Conservation (phyloP, 2,888 invertebrate species). For the Microdon myrmicae region DNA sequence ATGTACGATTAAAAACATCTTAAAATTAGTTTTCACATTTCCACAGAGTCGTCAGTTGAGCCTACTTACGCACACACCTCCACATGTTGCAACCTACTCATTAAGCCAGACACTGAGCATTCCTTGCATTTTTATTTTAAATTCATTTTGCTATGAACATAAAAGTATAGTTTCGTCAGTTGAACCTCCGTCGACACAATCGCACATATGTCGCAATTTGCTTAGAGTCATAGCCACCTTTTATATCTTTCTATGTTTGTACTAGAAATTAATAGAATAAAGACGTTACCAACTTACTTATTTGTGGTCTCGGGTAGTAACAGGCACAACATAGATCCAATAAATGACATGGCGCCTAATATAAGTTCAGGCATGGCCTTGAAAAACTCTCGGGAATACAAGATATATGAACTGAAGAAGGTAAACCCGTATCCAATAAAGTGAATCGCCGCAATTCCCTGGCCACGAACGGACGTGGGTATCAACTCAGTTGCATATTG, state of each 20-base stretch:
- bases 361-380: conserved; percentile 69
- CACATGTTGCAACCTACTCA: no score
- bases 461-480: conserved; percentile 73
- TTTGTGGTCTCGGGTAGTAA: conserved; percentile 72
- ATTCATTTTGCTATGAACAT: no score
- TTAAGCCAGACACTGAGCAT: no score
- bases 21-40: no score
- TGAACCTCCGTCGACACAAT: no score
- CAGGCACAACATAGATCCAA: conserved; percentile 70
- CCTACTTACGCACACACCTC: no score
- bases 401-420: conserved; percentile 71
- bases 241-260: background rate
- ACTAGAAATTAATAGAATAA: background rate
- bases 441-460: conserved; percentile 72
- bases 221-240: no score
- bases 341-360: conserved; percentile 68
- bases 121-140: no score
- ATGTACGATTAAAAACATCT: no score
- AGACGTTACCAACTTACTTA: conserved; percentile 41
- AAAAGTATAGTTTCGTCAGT: no score
- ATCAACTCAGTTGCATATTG: conserved; percentile 75
- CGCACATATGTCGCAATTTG: no score
- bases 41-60: no score
- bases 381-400: conserved; percentile 66
- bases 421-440: conserved; percentile 73